Evolutionary conservation across 2,797 vertebrate species (phyloP).

Genomic region (Coregonus suidteri): DNA sequence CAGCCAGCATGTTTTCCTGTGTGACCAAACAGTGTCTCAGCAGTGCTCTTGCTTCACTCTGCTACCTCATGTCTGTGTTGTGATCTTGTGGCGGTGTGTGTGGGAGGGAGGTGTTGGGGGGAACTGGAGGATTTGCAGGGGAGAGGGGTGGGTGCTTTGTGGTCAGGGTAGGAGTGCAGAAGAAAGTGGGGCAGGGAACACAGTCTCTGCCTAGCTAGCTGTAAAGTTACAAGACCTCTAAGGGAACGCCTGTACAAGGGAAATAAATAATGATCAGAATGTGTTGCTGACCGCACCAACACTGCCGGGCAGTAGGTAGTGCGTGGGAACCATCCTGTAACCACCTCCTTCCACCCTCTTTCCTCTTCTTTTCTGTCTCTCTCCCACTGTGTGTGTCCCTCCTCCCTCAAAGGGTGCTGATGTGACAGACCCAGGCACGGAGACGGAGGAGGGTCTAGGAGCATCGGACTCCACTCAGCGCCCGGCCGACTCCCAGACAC

Average conservation of each 20-base stretch:
- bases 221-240: constrained; percentile 1
- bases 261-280: constrained; percentile 36
- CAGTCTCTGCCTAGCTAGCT: not conserved
- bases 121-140: not conserved
- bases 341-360: not conserved
- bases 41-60: constrained; percentile 15
- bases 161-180: not conserved
- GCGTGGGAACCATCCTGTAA: constrained; percentile 19
- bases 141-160: not conserved
- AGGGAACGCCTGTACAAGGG: constrained; percentile 9
- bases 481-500: constrained; percentile 87
- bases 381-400: constrained; percentile 7
- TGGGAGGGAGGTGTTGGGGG: not conserved
- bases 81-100: not conserved
- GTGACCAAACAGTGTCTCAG: constrained; percentile 60
- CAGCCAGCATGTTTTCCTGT: constrained; percentile 1
- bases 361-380: not conserved
- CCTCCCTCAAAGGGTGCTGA: constrained; percentile 82
- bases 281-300: constrained; percentile 17
- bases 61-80: not conserved
- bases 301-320: constrained; percentile 32
- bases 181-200: not conserved
- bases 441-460: constrained; percentile 94
- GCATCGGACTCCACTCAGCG: constrained; percentile 90
- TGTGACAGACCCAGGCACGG: constrained; percentile 90